Base-by-base conservation (phyloP, 2,797 vertebrate species). In the Aldrovandia affinis region DNA sequence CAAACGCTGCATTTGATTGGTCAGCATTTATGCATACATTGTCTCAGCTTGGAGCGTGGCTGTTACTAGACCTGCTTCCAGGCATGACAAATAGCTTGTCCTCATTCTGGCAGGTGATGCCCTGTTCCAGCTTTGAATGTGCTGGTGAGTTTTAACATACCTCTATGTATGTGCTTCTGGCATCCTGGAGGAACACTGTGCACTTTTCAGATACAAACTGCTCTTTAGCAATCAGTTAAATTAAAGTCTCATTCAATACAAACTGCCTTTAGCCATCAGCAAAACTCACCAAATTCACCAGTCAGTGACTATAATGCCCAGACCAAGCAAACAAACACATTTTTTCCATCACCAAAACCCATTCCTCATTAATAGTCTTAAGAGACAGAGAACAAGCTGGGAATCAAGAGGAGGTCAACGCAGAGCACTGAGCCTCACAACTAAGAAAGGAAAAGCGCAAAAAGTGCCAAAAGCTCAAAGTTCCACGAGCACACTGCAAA, bases 401-500 rank as follows among this genome's bases (percentile, higher is more conserved):
- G 68, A 3, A 5, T 18, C 6, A 73, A 36, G 36, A 73, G 14
- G 14, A 42, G 33, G 4, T 42, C 68, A 73, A 8, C 9, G 68
- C 68, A 73, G 18, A 73, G 63, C 68, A 39, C 15, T 14, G 68
- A 70, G 68, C 18, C 15, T 39, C 68, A 39, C 8, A 47, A 6
- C 22, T 0, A 7, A 28, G 36, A 47, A 28, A 14, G n/a, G 3
- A 52, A 78, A 50, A 63, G 25, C 12, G 15, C 22, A 12, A 63
- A 10, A 10, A 30, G 15, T 30, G 30, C 30, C 1, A 68, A 80
- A 28, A 57, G 28, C 18, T 30, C 65, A 39, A 44, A 73, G 30
- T 28, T 28, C 28, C n/a, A 78, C 42, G 18, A 44, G 81, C 83
- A 87, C 86, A 87, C 85, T 57, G 79, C 30, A 88, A 84, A 85